Base-by-base conservation (phyloP, 1,140 invertebrate genomes). In the Drosophila sp. region DNA sequence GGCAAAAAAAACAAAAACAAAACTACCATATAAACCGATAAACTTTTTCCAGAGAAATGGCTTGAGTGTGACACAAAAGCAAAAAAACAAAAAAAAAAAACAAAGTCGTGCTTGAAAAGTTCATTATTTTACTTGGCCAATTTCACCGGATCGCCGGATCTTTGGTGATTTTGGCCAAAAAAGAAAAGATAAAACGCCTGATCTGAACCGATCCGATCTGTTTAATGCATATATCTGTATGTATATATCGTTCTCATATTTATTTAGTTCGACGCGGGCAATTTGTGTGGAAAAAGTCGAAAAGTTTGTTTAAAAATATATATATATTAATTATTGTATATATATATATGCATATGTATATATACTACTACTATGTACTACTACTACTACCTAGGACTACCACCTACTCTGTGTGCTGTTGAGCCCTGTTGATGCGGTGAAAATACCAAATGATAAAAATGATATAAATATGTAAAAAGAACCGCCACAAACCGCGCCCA, bases 21-120 rank as follows among this genome's bases (percentile, higher is more conserved):
- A 17, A 17, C 1, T 17, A 3, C 8, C 1, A 47, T 23, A 47
- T 40, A 67, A 70, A 71, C 25, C 27, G 54, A 23, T 40, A 40
- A 89, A 91, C 90, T 92, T 91, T 91, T 91, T 91, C 89, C 90
- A 92, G 77, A 92, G 80, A 91, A 90, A 93, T 93, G 91, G 92
- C 93, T 76, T 77, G 67, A 71, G 62, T 77, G 67, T 77, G 61
- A 76, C 23, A 62, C 65, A 77, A 62, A 60, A 68, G 47, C 57
- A 62, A 66, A 57, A 66, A 58, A 66, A 11, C 11, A 29, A 65
- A 40, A 7, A 64, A 64, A 70, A 55, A 70, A 1, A 6, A 64
- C 35, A 32, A 40, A 1, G 44, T 6, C 23, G 44, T 61, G 40
- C 33, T 4, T 62, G 30, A 60, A 38, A 11, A 8, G 57, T 38